Conservation (phyloP, 2,888 invertebrate genomes). For the Campoplex nolae region DNA sequence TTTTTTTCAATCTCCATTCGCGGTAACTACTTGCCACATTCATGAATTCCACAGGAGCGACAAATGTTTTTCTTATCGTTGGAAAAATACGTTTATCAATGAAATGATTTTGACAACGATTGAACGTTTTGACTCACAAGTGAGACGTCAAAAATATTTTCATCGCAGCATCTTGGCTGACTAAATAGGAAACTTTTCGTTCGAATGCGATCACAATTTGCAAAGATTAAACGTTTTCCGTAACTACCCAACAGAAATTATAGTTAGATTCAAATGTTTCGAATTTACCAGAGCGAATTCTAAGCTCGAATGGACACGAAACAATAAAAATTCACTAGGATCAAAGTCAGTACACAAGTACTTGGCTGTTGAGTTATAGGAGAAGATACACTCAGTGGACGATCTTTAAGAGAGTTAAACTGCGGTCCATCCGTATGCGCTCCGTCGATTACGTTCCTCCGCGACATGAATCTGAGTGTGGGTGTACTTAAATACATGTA, state of each 20-base stretch:
- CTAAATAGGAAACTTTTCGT: too few relatives aligned
- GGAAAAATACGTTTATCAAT: too few relatives aligned
- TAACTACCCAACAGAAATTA: background rate
- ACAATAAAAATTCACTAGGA: background rate
- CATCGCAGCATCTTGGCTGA: too few relatives aligned
- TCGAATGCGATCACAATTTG: too few relatives aligned
- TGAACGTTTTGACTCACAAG: too few relatives aligned
- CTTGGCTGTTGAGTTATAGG: background rate
- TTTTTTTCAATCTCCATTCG: background rate
- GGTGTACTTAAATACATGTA: slow-evolving; percentile 17
- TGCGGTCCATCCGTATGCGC: slow-evolving; percentile 34
- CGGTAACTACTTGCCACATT: background rate
- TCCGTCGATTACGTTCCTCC: slow-evolving; percentile 49
- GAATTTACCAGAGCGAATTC: background rate
- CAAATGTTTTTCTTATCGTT: too few relatives aligned
- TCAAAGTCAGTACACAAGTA: background rate
- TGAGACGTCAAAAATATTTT: too few relatives aligned
- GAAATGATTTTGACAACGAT: too few relatives aligned
- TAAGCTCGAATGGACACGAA: background rate
- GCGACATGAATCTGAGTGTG: slow-evolving; percentile 40
- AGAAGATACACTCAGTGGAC: background rate
- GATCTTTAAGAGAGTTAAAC: slow-evolving; percentile 25
- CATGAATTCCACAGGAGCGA: too few relatives aligned
- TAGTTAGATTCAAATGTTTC: background rate
- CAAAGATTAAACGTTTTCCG: too few relatives aligned